These are phyloP conservation scores for Aproaerema taeniolella DNA, from an alignment of 2,888 invertebrate species.

Conservation along the genomic window DNA sequence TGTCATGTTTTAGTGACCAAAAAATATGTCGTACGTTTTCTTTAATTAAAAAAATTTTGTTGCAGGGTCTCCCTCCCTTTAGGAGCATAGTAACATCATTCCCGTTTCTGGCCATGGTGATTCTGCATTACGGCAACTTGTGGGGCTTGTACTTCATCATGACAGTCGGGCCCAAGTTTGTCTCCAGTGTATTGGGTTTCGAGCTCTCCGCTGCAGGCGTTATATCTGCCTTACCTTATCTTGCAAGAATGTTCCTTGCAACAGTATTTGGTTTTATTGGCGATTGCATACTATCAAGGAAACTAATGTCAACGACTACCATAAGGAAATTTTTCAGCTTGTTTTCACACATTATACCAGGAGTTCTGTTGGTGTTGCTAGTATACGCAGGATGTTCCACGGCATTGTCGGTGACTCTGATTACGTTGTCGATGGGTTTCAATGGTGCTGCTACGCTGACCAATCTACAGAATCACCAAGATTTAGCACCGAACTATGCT, in stretches of 20 bases:
- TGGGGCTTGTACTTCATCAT: conserved; percentile 87
- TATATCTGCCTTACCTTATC: conserved; percentile 83
- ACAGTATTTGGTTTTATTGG: conserved; percentile 84
- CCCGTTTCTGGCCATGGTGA: conserved; percentile 81
- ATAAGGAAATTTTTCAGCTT: conserved; percentile 81
- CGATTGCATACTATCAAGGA: conserved; percentile 74
- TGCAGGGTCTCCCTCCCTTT: conserved; percentile 82
- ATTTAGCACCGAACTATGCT: conserved; percentile 87
- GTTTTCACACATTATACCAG: conserved; percentile 78
- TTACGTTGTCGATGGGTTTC: conserved; percentile 82
- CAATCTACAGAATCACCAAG: conserved; percentile 82
- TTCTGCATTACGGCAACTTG: conserved; percentile 85
- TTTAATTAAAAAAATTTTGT: conserved; percentile 31
- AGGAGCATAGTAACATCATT: conserved; percentile 78
- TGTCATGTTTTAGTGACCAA: too few relatives aligned
- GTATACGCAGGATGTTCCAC: conserved; percentile 81
- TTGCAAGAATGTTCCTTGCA: conserved; percentile 81
- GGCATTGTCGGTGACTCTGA: conserved; percentile 77
- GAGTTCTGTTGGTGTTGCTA: conserved; percentile 67
- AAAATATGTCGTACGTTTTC: too few relatives aligned
- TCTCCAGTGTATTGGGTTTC: conserved; percentile 84
- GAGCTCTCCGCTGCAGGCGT: conserved; percentile 83
- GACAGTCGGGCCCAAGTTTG: conserved; percentile 85
- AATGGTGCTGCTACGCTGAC: conserved; percentile 80
- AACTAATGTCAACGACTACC: conserved; percentile 55